A percentile compares a stretch with the other conserved stretches of the same genome.
Conservation (phyloP, 2,888 invertebrate genomes). For the Agrochola macilenta region DNA sequence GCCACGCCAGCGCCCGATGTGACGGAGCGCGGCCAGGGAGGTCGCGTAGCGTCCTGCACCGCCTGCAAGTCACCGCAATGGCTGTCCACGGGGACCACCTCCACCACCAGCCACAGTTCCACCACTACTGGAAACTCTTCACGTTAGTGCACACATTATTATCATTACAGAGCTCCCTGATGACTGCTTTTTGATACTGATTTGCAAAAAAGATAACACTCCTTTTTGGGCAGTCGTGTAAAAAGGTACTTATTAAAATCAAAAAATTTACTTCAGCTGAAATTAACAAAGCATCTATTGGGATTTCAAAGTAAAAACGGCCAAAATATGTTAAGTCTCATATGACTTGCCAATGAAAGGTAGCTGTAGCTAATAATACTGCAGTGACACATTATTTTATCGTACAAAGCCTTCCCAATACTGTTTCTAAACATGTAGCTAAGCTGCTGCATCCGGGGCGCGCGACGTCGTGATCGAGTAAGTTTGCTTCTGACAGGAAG, state of each 20-base stretch:
- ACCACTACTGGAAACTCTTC: constrained; percentile 91
- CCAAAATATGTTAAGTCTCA: constrained; percentile 15
- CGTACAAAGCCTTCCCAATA: constrained; percentile 48
- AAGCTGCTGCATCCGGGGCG: constrained; percentile 68
- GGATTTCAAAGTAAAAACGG: background rate
- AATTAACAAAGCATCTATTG: background rate
- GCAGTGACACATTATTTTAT: constrained; percentile 45
- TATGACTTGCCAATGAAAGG: constrained; percentile 12
- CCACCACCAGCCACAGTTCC: constrained; percentile 90
- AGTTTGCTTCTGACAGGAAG: constrained; percentile 83
- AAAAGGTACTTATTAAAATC: too few relatives aligned
- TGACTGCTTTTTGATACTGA: background rate
- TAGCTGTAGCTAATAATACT: constrained; percentile 29
- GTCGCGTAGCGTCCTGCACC: constrained; percentile 75
- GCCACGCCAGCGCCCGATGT: constrained; percentile 91
- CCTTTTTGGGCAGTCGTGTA: too few relatives aligned
- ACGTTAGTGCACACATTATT: constrained; percentile 81
- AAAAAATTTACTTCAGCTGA: background rate
- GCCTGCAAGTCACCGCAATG: constrained; percentile 85
- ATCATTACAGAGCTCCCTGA: background rate
- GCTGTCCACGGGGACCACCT: constrained; percentile 87
- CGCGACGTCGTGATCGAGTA: constrained; percentile 69
- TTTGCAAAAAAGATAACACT: background rate
- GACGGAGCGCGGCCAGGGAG: constrained; percentile 84
- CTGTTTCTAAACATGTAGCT: constrained; percentile 64